Evolutionary conservation across 2,113 vertebrate genomes (phyloP).

Genomic region (Glaucomys volans): DNA sequence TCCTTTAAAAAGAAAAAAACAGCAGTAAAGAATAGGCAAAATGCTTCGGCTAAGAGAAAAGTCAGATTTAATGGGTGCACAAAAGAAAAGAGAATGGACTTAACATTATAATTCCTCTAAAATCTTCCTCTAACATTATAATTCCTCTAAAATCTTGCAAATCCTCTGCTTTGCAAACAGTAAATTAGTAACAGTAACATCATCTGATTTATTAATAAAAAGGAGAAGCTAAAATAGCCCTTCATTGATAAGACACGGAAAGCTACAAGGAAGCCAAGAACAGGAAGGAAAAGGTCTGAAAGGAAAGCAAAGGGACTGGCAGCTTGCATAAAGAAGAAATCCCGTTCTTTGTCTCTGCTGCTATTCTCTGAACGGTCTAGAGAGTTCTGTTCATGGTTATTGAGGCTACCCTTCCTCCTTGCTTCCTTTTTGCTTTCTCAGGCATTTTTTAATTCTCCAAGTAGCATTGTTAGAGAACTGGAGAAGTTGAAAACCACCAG

Average conservation of each 20-base stretch:
- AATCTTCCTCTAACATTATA: constrained; percentile 61
- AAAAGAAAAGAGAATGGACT: constrained; percentile 56
- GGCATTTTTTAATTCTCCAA: constrained; percentile 59
- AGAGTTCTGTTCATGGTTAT: neutral
- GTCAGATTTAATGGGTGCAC: neutral
- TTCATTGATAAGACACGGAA: constrained; percentile 45
- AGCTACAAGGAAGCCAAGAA: constrained; percentile 5
- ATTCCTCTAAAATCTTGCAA: constrained; percentile 62
- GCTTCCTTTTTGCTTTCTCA: constrained; percentile 22
- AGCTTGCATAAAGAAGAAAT: neutral
- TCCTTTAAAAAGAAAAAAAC: constrained; percentile 60
- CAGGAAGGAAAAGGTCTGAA: constrained; percentile 38
- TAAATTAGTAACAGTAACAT: constrained; percentile 48
- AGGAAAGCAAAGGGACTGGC: constrained; percentile 51
- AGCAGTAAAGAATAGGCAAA: constrained; percentile 62
- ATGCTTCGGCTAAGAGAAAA: constrained; percentile 52
- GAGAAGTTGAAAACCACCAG: neutral
- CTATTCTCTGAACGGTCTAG: neutral
- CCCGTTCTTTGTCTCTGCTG: constrained; percentile 63
- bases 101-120: constrained; percentile 60
- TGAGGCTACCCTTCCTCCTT: neutral
- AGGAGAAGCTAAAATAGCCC: constrained; percentile 53
- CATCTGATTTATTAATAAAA: constrained; percentile 64
- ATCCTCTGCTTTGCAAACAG: constrained; percentile 47
- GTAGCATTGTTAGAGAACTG: constrained; percentile 38